A percentile compares a stretch with the other conserved stretches of the same genome.
Conservation (phyloP, 92 coral and sea anemone species). For the Phymanthus crucifer region DNA sequence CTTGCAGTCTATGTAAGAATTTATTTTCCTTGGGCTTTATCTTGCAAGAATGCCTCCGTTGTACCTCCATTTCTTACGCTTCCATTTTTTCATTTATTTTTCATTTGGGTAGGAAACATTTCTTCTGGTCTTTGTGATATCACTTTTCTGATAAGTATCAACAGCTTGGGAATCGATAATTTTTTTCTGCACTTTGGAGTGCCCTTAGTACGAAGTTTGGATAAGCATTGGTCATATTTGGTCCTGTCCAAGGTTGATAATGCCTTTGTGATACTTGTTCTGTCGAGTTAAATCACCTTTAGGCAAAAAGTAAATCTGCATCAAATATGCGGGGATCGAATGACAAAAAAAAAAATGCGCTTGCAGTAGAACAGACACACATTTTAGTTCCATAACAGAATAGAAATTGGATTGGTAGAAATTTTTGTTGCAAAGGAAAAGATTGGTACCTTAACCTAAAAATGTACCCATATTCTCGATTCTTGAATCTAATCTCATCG, state of each 20-base stretch:
- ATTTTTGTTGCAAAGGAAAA: not conserved
- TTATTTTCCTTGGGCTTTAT: too few relatives aligned
- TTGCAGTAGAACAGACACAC: not conserved
- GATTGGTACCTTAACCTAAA: too few relatives aligned
- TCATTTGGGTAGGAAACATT: not conserved
- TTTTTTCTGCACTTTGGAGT: not conserved
- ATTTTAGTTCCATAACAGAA: not conserved
- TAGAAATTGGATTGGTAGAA: too few relatives aligned
- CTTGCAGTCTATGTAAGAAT: too few relatives aligned
- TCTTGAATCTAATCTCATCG: not conserved
- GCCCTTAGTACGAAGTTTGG: too few relatives aligned
- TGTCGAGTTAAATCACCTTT: not conserved
- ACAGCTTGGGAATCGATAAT: not conserved
- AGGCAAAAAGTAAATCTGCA: not conserved
- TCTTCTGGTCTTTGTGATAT: not conserved
- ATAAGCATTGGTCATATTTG: not conserved
- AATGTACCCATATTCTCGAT: not conserved
- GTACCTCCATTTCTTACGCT: not conserved
- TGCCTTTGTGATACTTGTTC: not conserved
- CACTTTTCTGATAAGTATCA: not conserved
- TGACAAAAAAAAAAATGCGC: not conserved
- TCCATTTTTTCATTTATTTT: constrained; percentile 1
- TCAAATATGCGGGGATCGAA: not conserved
- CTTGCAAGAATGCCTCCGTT: too few relatives aligned
- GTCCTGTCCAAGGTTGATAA: too few relatives aligned